These are phyloP conservation scores for Blomia tropicalis DNA, from an alignment of 2,888 invertebrate genomes.

Conservation along the genomic window DNA sequence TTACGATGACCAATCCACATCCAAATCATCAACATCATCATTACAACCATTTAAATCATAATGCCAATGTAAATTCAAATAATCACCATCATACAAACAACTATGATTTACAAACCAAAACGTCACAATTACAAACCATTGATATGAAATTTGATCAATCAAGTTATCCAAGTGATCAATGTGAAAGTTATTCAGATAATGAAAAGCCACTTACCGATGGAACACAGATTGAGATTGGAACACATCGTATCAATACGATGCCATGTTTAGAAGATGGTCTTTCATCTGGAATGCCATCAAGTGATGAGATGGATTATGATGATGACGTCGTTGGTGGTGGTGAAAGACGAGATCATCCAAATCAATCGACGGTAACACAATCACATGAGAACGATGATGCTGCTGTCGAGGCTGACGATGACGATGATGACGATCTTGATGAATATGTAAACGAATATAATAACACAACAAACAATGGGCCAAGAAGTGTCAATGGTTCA, in stretches of 20 bases:
- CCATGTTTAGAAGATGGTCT: slow-evolving; percentile 78
- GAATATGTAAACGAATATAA: not conserved
- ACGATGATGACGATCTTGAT: not conserved
- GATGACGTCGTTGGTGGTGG: slow-evolving; percentile 19
- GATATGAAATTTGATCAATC: not conserved
- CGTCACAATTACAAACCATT: not conserved
- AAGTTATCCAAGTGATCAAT: not conserved
- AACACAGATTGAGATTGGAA: slow-evolving; percentile 58
- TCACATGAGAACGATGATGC: not conserved
- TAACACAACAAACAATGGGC: not conserved
- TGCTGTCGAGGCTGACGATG: not conserved
- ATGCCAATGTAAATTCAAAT: too few species aligned
- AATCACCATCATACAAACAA: too few species aligned
- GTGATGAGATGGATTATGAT: slow-evolving; percentile 22
- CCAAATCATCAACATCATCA: too few species aligned
- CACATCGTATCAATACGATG: slow-evolving; percentile 42
- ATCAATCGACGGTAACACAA: not conserved
- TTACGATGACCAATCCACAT: too few species aligned
- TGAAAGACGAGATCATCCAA: slow-evolving; percentile 21
- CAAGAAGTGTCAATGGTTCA: not conserved
- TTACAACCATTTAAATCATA: too few species aligned
- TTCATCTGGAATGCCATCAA: slow-evolving; percentile 51
- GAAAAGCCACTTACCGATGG: slow-evolving; percentile 82
- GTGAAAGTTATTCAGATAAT: slow-evolving; percentile 66
- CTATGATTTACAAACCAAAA: not conserved